A percentile compares a stretch with the other conserved stretches of the same genome.
Conservation (phyloP, 2,797 vertebrate genomes). For the Garrulus glandarius region DNA sequence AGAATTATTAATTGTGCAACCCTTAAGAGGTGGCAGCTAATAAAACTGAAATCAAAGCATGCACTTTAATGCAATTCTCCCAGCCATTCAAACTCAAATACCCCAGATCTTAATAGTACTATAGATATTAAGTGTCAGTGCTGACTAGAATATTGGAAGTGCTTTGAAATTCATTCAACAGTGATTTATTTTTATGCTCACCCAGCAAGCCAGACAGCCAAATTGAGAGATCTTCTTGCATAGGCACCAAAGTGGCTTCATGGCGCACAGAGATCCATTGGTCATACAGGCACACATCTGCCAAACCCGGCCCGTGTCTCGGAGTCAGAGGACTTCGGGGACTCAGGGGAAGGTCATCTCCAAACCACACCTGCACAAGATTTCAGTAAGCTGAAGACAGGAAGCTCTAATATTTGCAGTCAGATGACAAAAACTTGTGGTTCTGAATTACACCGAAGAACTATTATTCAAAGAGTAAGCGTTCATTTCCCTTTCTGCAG, state of each 20-base stretch:
- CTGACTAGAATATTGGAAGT: neutral
- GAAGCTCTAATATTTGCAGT: neutral
- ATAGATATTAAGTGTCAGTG: neutral
- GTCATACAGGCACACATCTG: conserved; percentile 92
- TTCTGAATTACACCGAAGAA: neutral
- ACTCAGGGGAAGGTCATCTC: conserved; percentile 85
- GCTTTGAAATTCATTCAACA: neutral
- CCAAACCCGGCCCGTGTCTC: conserved; percentile 88
- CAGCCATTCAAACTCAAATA: neutral
- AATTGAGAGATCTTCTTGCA: conserved; percentile 96
- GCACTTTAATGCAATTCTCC: neutral
- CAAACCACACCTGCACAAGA: conserved; percentile 86
- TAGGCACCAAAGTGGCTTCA: conserved; percentile 90
- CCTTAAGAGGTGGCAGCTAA: neutral
- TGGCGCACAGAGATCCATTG: conserved; percentile 95
- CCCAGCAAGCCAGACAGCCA: conserved; percentile 92
- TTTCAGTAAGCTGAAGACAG: neutral
- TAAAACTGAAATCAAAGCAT: neutral
- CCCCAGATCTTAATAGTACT: neutral
- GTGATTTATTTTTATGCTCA: conserved; percentile 64
- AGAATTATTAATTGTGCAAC: neutral
- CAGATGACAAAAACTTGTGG: neutral
- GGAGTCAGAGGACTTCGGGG: conserved; percentile 83
- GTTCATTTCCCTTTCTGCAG: neutral
- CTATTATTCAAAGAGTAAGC: neutral